phyloP scores from a whole-genome alignment of 1,140 invertebrate genomes.

The Bombus cullumanus region DNA sequence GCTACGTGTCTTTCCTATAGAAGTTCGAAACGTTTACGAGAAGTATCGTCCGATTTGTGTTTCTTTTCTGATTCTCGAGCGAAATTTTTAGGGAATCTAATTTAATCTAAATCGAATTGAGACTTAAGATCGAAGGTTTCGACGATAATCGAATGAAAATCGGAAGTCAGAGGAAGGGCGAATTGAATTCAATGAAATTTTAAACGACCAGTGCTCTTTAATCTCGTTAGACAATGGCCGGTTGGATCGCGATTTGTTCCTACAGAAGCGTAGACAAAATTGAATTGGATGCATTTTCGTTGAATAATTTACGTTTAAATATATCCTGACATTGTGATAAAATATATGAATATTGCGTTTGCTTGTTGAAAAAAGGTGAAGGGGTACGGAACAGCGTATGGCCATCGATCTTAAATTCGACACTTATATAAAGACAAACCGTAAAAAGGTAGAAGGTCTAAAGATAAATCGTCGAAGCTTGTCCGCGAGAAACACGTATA shows the following conservation, averaged over 20 bases:
- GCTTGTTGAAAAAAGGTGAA: neutral
- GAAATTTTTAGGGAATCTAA: neutral
- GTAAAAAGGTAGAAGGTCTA: conserved; percentile 2
- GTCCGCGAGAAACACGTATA: conserved; percentile 35
- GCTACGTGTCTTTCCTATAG: neutral
- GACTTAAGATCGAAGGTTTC: neutral
- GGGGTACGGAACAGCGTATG: no score
- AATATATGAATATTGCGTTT: neutral
- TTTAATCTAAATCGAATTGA: neutral
- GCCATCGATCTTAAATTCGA: conserved; percentile 18
- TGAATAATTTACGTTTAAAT: neutral
- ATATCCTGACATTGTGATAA: neutral
- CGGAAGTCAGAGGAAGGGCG: neutral
- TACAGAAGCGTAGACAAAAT: neutral
- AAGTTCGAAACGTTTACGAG: conserved; percentile 5
- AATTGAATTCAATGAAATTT: no score
- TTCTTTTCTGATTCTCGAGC: neutral
- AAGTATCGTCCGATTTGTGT: neutral
- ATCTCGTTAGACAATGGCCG: no score
- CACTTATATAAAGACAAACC: conserved; percentile 22
- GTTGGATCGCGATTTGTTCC: no score
- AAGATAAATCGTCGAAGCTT: conserved; percentile 22
- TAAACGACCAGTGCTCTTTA: no score
- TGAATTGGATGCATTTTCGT: neutral
- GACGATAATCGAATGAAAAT: neutral